Evolutionary conservation across 2,888 invertebrate genomes (phyloP).

Genomic region (Steinernema scapterisci): DNA sequence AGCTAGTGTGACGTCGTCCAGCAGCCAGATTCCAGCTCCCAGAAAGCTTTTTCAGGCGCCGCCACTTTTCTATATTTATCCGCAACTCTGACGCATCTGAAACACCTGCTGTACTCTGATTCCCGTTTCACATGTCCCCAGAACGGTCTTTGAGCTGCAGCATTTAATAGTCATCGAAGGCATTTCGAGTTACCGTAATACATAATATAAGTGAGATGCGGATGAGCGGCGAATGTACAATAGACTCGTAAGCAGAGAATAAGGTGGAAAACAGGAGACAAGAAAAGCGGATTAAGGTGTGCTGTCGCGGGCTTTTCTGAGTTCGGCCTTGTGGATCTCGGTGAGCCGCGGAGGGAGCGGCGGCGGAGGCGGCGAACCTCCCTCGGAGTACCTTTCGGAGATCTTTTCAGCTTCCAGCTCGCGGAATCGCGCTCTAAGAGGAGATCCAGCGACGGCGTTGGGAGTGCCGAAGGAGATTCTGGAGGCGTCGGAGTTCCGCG

Average conservation of each 20-base stretch:
- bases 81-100: too few relatives aligned
- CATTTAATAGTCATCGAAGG: not conserved
- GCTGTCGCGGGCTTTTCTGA: not conserved
- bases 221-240: slow-evolving; percentile 29
- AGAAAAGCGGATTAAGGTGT: not conserved
- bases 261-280: not conserved
- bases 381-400: too few relatives aligned
- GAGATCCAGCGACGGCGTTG: not conserved
- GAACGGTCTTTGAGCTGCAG: too few relatives aligned
- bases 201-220: slow-evolving; percentile 25
- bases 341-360: slow-evolving; percentile 9
- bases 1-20: too few relatives aligned
- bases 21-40: too few relatives aligned
- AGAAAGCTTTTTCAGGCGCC: too few relatives aligned
- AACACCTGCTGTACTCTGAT: too few relatives aligned
- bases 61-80: too few relatives aligned
- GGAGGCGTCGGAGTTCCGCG: not conserved
- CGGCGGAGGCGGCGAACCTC: not conserved
- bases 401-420: not conserved
- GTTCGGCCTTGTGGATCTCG: slow-evolving; percentile 29
- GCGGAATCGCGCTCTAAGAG: not conserved
- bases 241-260: slow-evolving; percentile 8
- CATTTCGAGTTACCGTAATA: not conserved
- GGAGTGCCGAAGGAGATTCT: not conserved
- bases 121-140: too few relatives aligned